Evolutionary conservation across 2,888 invertebrate species (phyloP).

Genomic region (Mythimna pallens): DNA sequence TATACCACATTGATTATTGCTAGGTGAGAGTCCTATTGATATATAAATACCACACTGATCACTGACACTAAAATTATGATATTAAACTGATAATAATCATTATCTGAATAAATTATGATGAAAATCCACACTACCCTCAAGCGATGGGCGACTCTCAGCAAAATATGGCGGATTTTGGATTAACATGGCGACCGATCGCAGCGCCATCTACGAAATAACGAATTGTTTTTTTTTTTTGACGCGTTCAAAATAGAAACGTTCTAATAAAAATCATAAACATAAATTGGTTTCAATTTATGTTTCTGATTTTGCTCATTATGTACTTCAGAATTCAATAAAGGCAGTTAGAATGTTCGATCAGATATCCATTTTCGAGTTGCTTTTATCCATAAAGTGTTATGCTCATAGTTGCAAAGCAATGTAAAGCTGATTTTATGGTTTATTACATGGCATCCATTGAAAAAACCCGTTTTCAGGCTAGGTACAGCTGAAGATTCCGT

Average conservation of each 20-base stretch:
- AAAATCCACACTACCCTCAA: conserved; percentile 84
- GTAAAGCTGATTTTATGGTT: too few species aligned
- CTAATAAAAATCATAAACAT: too few species aligned
- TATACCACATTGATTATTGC: conserved; percentile 80
- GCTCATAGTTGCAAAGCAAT: background rate
- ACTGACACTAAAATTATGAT: conserved; percentile 82
- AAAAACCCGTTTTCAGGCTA: background rate
- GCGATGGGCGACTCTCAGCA: conserved; percentile 87
- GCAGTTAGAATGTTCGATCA: too few species aligned
- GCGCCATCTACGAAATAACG: conserved; percentile 75
- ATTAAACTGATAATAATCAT: conserved; percentile 85
- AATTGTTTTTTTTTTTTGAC: conserved; percentile 49
- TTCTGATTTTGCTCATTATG: background rate
- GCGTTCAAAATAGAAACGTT: conserved; percentile 44
- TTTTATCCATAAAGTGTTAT: too few species aligned
- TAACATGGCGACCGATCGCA: conserved; percentile 84
- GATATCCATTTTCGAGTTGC: background rate
- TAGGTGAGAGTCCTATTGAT: conserved; percentile 71
- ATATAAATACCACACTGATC: conserved; percentile 81
- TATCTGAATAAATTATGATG: conserved; percentile 81
- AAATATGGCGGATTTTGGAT: conserved; percentile 87
- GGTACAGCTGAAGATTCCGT: background rate
- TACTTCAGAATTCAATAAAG: too few species aligned
- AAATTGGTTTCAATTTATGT: background rate
- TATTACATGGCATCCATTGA: too few species aligned